These are phyloP conservation scores for Progne subis DNA, from an alignment of 2,113 vertebrate genomes.

Conservation along the genomic window DNA sequence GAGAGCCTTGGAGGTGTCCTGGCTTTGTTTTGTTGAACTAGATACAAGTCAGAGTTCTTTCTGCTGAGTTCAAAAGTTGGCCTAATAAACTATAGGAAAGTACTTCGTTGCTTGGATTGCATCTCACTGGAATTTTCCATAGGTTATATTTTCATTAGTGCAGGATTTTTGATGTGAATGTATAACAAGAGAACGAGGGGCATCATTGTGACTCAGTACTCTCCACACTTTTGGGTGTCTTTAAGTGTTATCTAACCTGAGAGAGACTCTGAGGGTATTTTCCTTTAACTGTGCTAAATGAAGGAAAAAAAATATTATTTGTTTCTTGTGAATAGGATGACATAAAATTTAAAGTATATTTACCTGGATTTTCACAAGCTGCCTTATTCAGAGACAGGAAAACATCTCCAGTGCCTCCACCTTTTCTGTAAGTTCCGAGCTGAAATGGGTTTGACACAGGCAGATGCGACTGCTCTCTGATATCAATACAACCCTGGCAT, in stretches of 20 bases:
- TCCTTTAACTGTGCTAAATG: not conserved
- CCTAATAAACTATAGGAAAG: not conserved
- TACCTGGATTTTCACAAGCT: not conserved
- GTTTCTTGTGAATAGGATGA: not conserved
- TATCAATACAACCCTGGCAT: not conserved
- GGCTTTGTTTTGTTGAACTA: conserved; percentile 24
- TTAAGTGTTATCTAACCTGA: not conserved
- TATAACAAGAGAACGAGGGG: not conserved
- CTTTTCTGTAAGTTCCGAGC: not conserved
- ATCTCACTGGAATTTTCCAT: not conserved
- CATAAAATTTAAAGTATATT: not conserved
- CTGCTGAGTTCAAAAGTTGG: not conserved
- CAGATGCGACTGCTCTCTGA: not conserved
- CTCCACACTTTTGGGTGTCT: fast-evolving
- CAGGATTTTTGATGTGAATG: not conserved
- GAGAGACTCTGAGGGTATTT: not conserved
- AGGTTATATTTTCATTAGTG: not conserved
- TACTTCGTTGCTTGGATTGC: not conserved
- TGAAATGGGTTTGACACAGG: not conserved
- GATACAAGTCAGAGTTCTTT: not conserved
- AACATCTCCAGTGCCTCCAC: not conserved
- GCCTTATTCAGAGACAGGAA: not conserved
- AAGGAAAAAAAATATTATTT: fast-evolving
- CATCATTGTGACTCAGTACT: not conserved
- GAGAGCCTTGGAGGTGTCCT: not conserved